Evolutionary conservation across 2,113 vertebrate genomes (phyloP).

Genomic region (Aplodontia rufa): DNA sequence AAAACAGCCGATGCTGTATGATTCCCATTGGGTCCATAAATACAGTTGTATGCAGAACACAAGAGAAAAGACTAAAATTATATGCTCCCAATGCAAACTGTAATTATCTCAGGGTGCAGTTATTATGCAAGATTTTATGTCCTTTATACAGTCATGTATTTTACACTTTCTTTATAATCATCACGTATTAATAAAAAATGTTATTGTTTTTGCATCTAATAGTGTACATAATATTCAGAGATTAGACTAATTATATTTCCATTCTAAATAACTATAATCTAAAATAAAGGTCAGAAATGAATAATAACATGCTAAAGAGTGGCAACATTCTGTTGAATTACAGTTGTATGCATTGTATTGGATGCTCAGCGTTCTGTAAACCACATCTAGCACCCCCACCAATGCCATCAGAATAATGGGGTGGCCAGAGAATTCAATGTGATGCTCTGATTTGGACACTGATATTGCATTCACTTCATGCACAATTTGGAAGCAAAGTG

Average conservation of each 20-base stretch:
- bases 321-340: neutral
- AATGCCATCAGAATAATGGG: neutral
- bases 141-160: neutral
- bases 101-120: constrained; percentile 30
- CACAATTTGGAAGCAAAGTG: neutral
- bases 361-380: neutral
- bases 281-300: constrained; percentile 26
- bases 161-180: neutral
- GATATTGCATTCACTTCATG: neutral
- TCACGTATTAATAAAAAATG: constrained; percentile 14
- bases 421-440: rapidly evolving
- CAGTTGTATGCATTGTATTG: neutral
- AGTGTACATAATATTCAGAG: neutral
- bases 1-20: neutral
- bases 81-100: neutral
- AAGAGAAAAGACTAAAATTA: constrained; percentile 54
- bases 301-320: neutral
- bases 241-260: neutral
- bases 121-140: constrained; percentile 39
- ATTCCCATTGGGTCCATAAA: constrained; percentile 20
- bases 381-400: neutral
- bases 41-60: neutral
- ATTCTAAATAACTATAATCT: constrained; percentile 8
- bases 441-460: neutral
- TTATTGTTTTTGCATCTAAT: neutral